phyloP scores from a whole-genome alignment of 1,140 invertebrate genomes.

The Penaeus vannamei region DNA sequence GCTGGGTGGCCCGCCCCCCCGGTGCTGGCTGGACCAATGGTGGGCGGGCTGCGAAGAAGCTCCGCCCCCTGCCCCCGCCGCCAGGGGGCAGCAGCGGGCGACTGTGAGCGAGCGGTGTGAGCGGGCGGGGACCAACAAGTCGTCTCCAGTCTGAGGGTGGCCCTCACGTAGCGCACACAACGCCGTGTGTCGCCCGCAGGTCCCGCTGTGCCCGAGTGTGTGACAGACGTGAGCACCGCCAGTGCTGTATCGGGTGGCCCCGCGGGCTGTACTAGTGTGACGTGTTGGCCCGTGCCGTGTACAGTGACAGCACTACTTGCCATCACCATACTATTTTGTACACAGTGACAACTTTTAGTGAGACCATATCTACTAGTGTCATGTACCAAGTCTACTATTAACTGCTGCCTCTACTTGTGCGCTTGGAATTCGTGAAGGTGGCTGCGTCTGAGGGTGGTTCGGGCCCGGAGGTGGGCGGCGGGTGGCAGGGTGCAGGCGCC shows the following conservation, averaged over 20 bases:
- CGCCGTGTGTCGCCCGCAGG: constrained; percentile 61
- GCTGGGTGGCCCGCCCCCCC: constrained; percentile 41
- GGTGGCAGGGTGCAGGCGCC: constrained; percentile 58
- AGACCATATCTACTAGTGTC: constrained; percentile 27
- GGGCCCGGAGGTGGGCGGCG: constrained; percentile 63
- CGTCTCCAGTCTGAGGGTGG: constrained; percentile 63
- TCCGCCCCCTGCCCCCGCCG: constrained; percentile 36
- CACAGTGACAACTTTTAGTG: constrained; percentile 48
- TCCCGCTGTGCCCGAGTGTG: constrained; percentile 41
- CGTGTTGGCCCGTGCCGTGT: constrained; percentile 39
- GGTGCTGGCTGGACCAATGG: constrained; percentile 39
- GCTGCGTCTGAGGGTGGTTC: constrained; percentile 62
- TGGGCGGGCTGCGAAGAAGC: constrained; percentile 2
- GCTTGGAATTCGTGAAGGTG: constrained; percentile 48
- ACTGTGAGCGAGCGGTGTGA: constrained; percentile 42
- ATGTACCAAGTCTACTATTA: constrained; percentile 45
- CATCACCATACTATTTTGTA: not conserved
- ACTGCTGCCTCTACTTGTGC: constrained; percentile 35
- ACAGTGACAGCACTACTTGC: constrained; percentile 18
- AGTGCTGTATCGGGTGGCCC: constrained; percentile 32
- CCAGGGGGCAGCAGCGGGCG: constrained; percentile 64
- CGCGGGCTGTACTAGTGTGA: constrained; percentile 47
- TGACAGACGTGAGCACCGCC: constrained; percentile 39
- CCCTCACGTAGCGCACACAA: constrained; percentile 62
- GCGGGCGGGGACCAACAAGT: constrained; percentile 56